Conservation (phyloP, 2,888 invertebrate species). For the Pteria penguin region DNA sequence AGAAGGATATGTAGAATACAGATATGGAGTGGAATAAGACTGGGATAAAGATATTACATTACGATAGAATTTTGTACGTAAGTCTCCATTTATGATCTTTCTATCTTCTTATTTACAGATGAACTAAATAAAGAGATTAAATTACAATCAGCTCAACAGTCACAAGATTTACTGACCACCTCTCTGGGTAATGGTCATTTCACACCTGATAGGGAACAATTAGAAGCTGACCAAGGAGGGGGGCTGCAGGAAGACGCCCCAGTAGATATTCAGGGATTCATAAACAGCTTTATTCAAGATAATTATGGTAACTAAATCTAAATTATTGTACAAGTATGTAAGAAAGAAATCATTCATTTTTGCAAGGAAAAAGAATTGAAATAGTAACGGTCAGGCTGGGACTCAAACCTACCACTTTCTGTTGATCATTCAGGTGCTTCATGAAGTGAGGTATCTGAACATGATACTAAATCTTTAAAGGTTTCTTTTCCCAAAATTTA, state of each 20-base stretch:
- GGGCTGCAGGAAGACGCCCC: constrained; percentile 29
- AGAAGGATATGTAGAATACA: too few species aligned
- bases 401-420: too few species aligned
- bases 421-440: too few species aligned
- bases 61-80: too few species aligned
- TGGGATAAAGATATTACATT: too few species aligned
- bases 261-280: constrained; percentile 67
- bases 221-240: constrained; percentile 13
- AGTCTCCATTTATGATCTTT: too few species aligned
- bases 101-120: background rate
- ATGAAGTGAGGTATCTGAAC: too few species aligned
- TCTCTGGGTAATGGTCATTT: constrained; percentile 40
- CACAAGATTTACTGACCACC: constrained; percentile 46
- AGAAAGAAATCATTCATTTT: background rate
- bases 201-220: constrained; percentile 12
- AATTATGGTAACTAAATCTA: constrained; percentile 64
- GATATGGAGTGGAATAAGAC: too few species aligned
- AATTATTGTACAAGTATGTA: background rate
- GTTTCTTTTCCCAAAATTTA: too few species aligned
- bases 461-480: too few species aligned
- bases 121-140: background rate
- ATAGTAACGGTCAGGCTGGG: too few species aligned
- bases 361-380: too few species aligned
- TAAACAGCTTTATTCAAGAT: constrained; percentile 69
- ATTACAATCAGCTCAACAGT: background rate